A percentile compares a stretch with the other conserved stretches of the same genome.
Conservation (phyloP, 2,797 vertebrate species). For the Lepus townsendii region DNA sequence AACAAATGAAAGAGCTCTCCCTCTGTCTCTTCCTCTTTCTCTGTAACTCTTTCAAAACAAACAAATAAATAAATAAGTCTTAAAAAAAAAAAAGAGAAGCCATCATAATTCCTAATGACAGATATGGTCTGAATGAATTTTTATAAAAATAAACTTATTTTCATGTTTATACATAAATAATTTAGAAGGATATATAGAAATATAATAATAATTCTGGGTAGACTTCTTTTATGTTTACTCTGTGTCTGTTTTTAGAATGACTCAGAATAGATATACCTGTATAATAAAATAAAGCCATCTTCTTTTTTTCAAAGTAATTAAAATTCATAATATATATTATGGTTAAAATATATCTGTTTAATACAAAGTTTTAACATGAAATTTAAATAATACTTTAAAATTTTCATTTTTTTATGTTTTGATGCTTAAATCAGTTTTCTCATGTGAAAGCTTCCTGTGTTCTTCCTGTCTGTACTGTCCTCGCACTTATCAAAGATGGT, state of each 20-base stretch:
- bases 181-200: background rate
- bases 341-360: background rate
- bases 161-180: background rate
- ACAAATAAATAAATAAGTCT: no score
- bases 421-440: background rate
- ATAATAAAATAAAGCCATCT: background rate
- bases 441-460: background rate
- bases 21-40: no score
- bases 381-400: background rate
- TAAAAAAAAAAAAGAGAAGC: background rate
- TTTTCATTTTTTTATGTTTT: background rate
- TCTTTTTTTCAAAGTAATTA: no score
- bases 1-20: no score
- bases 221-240: background rate
- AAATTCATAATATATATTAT: background rate
- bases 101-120: background rate
- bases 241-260: conserved; percentile 16
- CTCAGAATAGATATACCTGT: background rate
- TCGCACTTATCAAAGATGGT: background rate
- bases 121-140: background rate
- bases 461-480: background rate
- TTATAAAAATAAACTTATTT: conserved; percentile 28
- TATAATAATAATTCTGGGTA: background rate
- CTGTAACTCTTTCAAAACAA: no score
- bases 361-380: background rate